A percentile compares a stretch with the other conserved stretches of the same genome.
Conservation (phyloP, 2,797 vertebrate species). For the Decapterus maruadsi region DNA sequence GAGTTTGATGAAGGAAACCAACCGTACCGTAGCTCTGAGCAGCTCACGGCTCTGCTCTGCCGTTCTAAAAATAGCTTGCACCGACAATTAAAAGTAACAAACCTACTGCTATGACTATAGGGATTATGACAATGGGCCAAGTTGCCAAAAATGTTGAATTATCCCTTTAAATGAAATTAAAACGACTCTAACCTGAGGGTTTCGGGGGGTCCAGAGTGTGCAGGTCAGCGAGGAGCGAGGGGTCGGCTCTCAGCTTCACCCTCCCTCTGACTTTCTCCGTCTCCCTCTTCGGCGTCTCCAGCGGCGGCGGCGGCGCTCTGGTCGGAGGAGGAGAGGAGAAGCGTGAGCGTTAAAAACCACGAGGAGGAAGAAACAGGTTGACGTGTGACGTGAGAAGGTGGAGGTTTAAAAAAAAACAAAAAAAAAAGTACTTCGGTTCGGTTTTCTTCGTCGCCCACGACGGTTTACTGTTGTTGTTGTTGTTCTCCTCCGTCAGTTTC, state of each 20-base stretch:
- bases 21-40: too few species aligned
- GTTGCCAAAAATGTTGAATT: too few species aligned
- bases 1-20: too few species aligned
- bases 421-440: slow-evolving; percentile 59
- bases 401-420: not conserved
- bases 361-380: not conserved
- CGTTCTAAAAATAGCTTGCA: too few species aligned
- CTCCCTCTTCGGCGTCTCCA: slow-evolving; percentile 65
- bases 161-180: too few species aligned
- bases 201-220: not conserved
- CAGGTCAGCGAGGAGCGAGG: slow-evolving; percentile 65
- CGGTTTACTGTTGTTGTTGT: slow-evolving; percentile 68
- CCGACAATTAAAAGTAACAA: too few species aligned
- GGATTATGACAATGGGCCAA: too few species aligned
- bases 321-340: not conserved
- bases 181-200: slow-evolving; percentile 57
- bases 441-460: slow-evolving; percentile 57
- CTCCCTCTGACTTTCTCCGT: slow-evolving; percentile 21
- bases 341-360: not conserved
- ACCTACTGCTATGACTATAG: too few species aligned
- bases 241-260: slow-evolving; percentile 67
- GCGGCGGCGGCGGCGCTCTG: slow-evolving; percentile 47
- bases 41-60: too few species aligned
- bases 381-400: not conserved
- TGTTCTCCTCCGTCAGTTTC: slow-evolving; percentile 75